Conservation (phyloP, 1,140 invertebrate species). For the Magallana angulata region DNA sequence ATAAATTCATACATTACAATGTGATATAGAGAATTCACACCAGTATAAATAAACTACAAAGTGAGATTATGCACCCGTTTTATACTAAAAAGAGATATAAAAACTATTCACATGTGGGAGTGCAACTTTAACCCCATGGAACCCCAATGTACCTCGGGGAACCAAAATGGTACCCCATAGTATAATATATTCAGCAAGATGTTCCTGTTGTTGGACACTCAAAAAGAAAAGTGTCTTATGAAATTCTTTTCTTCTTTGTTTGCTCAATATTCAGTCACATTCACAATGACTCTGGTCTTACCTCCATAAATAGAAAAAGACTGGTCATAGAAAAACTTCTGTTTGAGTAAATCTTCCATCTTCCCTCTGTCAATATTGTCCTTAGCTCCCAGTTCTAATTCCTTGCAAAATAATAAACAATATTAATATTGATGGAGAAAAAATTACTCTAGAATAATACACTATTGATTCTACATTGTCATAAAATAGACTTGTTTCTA, state of each 20-base stretch:
- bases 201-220: too few relatives aligned
- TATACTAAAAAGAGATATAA: background rate
- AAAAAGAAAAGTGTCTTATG: too few relatives aligned
- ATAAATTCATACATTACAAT: conserved; percentile 83
- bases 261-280: too few relatives aligned
- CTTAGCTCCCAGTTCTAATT: conserved; percentile 89
- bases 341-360: conserved; percentile 82
- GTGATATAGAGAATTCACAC: conserved; percentile 92
- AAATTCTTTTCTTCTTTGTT: too few relatives aligned
- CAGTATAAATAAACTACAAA: conserved; percentile 84
- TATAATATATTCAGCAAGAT: too few relatives aligned
- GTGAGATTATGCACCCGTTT: conserved; percentile 82
- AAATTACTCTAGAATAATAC: background rate
- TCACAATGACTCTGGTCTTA: conserved; percentile 30
- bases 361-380: conserved; percentile 91
- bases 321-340: conserved; percentile 98
- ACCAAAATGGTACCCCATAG: too few relatives aligned
- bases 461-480: too few relatives aligned
- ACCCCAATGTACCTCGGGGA: too few relatives aligned
- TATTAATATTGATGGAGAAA: background rate
- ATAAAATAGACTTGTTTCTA: too few relatives aligned
- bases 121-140: too few relatives aligned
- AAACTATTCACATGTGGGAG: too few relatives aligned
- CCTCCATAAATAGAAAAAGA: conserved; percentile 99
- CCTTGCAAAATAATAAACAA: conserved; percentile 79